Base-by-base conservation (phyloP, 2,797 vertebrate species). In the Clamator glandarius region DNA sequence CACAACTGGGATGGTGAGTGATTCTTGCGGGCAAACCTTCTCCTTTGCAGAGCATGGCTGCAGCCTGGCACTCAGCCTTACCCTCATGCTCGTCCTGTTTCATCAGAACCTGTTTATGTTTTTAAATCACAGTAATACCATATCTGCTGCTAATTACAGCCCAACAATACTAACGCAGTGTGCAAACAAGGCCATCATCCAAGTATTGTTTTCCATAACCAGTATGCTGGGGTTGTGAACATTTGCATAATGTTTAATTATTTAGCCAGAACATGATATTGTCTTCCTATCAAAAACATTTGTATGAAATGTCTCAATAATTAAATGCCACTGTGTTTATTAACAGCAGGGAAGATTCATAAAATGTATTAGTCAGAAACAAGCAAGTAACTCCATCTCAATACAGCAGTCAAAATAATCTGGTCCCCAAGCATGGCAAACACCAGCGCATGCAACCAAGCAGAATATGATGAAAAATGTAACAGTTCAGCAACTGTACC, bases 231-330 rank as follows among this genome's bases (percentile, higher is more conserved):
- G 29, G 68, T 90, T 87, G 84, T 61, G 86, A 92, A 77, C 9
- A 88, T 96, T 97, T 96, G 87, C 92, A 86, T 97, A 86, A 84
- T 82, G 73, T 84, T 96, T 88, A 92, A 96, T 96, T 95, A 95
- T 96, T 96, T 91, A 93, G 76, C 57, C 82, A 81, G 70, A 95
- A 93, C 89, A 96, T 86, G 86, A 88, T 90, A 93, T 79, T 79
- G 52, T 79, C 77, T 91, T 84, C 89, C 39, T 86, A 74, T 95
- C 83, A 77, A 95, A 96, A 94, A 63, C 44, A 61, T 88, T 88
- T 92, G 79, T 77, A 58, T 92, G 77, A 95, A 93, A 93, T 76
- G 70, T 89, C 95, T 96, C 91, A 92, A 93, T 95, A 96, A 96
- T 96, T 96, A 93, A 96, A 94, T 57, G 79, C 67, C 61, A 64